Conservation (phyloP, 2,113 vertebrate species). For the Dipodomys spectabilis region DNA sequence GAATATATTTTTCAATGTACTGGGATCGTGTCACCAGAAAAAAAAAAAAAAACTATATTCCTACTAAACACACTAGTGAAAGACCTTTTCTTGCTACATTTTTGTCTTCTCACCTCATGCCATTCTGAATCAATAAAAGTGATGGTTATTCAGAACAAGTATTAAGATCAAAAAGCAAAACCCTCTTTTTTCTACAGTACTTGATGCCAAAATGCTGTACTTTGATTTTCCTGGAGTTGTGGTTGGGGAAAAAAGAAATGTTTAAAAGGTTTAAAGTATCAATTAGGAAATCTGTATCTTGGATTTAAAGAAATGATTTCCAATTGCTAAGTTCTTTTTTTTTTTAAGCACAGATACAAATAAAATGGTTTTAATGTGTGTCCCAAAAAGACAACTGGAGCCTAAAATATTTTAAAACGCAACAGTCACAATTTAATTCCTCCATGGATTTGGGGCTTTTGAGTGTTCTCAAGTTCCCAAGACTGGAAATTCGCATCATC, state of each 20-base stretch:
- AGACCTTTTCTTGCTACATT: background rate
- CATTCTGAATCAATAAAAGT: constrained; percentile 23
- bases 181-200: background rate
- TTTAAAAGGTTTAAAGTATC: constrained; percentile 12
- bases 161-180: background rate
- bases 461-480: constrained; percentile 37
- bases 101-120: background rate
- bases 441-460: background rate
- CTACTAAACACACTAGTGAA: background rate
- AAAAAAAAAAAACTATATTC: background rate
- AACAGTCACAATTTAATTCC: background rate
- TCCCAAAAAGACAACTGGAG: background rate
- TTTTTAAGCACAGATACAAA: constrained; percentile 35
- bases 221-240: constrained; percentile 29
- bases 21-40: background rate
- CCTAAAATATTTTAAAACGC: background rate
- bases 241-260: background rate
- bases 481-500: constrained; percentile 1
- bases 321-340: background rate
- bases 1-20: constrained; percentile 8
- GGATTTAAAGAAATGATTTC: background rate
- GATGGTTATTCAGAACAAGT: too few species aligned
- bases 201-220: background rate
- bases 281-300: background rate
- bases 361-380: constrained; percentile 29